Evolutionary conservation across 1,140 invertebrate species (phyloP).

Genomic region (Trachelipus rathkii): DNA sequence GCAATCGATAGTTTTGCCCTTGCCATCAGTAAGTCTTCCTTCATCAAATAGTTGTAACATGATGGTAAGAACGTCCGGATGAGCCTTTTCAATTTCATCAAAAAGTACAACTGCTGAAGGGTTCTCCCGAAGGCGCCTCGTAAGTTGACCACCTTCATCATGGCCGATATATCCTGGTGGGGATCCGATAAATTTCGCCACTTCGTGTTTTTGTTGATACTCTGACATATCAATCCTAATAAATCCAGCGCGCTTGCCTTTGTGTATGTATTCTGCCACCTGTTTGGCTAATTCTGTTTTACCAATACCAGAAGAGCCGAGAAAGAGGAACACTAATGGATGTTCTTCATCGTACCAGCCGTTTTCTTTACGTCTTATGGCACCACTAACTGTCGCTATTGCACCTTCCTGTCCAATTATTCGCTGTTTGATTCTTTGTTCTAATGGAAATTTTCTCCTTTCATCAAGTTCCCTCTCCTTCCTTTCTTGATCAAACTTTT

Average conservation of each 20-base stretch:
- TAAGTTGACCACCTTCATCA: slow-evolving; percentile 88
- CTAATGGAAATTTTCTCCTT: slow-evolving; percentile 78
- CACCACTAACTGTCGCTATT: slow-evolving; percentile 75
- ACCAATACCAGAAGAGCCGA: slow-evolving; percentile 91
- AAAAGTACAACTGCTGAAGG: slow-evolving; percentile 89
- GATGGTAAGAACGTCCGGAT: slow-evolving; percentile 90
- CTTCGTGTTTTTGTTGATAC: slow-evolving; percentile 89
- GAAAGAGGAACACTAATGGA: slow-evolving; percentile 85
- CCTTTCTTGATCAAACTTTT: slow-evolving; percentile 55
- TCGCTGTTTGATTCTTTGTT: slow-evolving; percentile 73
- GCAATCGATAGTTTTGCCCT: no score
- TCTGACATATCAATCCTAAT: slow-evolving; percentile 93
- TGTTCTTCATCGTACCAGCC: slow-evolving; percentile 85
- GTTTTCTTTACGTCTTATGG: slow-evolving; percentile 86
- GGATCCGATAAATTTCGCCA: slow-evolving; percentile 87
- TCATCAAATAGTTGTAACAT: slow-evolving; percentile 88
- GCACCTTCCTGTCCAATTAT: slow-evolving; percentile 87
- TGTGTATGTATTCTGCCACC: slow-evolving; percentile 69
- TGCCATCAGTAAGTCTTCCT: no score
- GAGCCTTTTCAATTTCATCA: slow-evolving; percentile 95
- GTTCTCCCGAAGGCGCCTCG: slow-evolving; percentile 67
- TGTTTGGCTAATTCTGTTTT: slow-evolving; percentile 91
- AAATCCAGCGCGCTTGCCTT: slow-evolving; percentile 67
- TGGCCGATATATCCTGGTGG: slow-evolving; percentile 91
- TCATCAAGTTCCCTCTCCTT: slow-evolving; percentile 69